Conservation (phyloP, 2,888 invertebrate genomes). For the Morpho helenor region DNA sequence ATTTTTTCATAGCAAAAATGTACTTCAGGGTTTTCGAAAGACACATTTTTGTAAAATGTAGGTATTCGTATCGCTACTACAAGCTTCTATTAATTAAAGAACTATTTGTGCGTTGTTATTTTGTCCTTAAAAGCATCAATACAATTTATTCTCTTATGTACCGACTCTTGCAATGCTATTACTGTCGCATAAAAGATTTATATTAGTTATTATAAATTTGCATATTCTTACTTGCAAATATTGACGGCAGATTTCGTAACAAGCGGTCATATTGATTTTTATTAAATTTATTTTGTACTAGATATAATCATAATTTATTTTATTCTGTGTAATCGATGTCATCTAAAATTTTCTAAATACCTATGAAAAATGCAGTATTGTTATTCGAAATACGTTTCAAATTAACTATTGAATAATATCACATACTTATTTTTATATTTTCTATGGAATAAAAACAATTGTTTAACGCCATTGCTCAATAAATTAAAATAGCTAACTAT, state of each 20-base stretch:
- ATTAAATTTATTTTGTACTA: constrained; percentile 15
- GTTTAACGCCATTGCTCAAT: neutral
- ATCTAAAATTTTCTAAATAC: neutral
- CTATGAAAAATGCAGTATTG: neutral
- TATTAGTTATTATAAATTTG: no score
- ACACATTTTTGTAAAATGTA: no score
- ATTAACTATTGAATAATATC: constrained; percentile 7
- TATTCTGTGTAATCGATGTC: neutral
- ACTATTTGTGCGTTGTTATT: neutral
- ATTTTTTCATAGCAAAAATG: no score
- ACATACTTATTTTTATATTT: neutral
- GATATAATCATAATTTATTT: neutral
- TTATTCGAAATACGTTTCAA: neutral
- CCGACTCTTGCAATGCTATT: no score
- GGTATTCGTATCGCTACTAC: no score
- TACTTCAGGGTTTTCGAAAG: no score
- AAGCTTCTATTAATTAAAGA: neutral
- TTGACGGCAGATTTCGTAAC: neutral
- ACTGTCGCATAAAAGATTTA: no score
- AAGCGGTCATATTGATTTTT: constrained; percentile 4
- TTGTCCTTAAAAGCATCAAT: neutral
- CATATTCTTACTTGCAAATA: no score
- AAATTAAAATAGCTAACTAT: constrained; percentile 10
- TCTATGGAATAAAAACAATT: neutral
- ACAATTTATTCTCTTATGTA: no score